These are phyloP conservation scores for Martes martes DNA, from an alignment of 2,113 vertebrate species.

Conservation along the genomic window DNA sequence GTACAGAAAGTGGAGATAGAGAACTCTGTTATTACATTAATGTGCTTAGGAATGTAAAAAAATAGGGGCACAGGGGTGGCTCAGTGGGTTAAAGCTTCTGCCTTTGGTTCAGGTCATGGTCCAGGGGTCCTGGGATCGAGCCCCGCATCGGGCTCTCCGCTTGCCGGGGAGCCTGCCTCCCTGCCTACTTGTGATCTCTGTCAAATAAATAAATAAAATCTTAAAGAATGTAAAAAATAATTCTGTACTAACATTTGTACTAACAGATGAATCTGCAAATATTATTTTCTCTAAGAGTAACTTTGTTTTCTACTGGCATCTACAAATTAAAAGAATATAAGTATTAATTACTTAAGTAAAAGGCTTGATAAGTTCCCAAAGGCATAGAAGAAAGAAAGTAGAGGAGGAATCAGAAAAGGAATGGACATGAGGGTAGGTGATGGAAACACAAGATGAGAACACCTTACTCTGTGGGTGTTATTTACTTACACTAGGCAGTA, in stretches of 20 bases:
- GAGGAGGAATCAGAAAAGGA: neutral
- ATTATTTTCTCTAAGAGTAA: neutral
- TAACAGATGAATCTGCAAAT: neutral
- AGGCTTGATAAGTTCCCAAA: neutral
- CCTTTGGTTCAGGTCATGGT: too few relatives aligned
- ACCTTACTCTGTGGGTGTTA: neutral
- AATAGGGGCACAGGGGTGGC: too few relatives aligned
- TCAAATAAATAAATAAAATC: too few relatives aligned
- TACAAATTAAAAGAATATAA: neutral
- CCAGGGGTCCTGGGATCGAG: too few relatives aligned
- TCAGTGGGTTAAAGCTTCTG: too few relatives aligned
- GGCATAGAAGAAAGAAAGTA: neutral
- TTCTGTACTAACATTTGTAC: neutral
- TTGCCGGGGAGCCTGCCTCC: too few relatives aligned
- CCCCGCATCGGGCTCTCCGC: too few relatives aligned
- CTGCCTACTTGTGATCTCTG: too few relatives aligned
- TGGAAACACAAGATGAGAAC: neutral
- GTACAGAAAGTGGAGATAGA: neutral
- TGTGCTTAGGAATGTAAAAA: neutral
- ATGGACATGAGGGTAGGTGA: neutral
- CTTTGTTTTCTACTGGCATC: neutral
- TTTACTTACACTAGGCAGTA: neutral
- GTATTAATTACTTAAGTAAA: neutral
- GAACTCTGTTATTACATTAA: neutral
- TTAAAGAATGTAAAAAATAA: neutral